Base-by-base conservation (phyloP, 1,140 invertebrate genomes). In the Caenorhabditis tropicalis region DNA sequence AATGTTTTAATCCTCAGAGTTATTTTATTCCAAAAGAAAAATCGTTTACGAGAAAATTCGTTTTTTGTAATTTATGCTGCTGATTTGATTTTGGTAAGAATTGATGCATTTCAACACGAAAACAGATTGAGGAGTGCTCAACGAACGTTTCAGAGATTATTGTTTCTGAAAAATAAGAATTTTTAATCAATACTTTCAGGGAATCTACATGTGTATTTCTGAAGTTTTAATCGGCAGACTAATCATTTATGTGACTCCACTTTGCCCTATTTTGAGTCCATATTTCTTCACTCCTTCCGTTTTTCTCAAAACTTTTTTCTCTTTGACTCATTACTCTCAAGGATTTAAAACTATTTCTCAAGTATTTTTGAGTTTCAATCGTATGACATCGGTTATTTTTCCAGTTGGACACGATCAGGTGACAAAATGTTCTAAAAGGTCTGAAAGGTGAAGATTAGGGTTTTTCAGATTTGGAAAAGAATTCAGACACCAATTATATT, bases 21-120 rank as follows among this genome's bases (percentile, higher is more conserved):
- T 43, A 36, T n/a, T 3, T 2, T 43, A 4, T 74, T 74, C 7
- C 10, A 3, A 29, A 74, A 74, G n/a, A 74, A 74, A 9, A 74
- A 74, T 0, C 6, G 10, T 15, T 43, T 46, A 24, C 19, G 33
- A 5, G 65, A 74, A 10, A 74, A 31, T 46, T 31, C 36, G 12
- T 74, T 74, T 31, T 74, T 74, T 24, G 12, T 74, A 10, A 24
- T 74, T 46, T 74, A 74, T 74, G 65, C 65, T n/a, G 65, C 65
- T 2, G 65, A 74, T 74, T 24, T 74, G 65, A 74, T 74, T 46
- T 9, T 74, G 65, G 65, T 74, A 1, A 21, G 65, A n/a, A n/a
- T n/a, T n/a, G n/a, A n/a, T n/a, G n/a, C n/a, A n/a, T n/a, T n/a
- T n/a, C n/a, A n/a, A n/a, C n/a, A n/a, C n/a, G n/a, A n/a, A n/a